Evolutionary conservation across 2,888 invertebrate genomes (phyloP).

Genomic region (Thysanoteuthis rhombus): DNA sequence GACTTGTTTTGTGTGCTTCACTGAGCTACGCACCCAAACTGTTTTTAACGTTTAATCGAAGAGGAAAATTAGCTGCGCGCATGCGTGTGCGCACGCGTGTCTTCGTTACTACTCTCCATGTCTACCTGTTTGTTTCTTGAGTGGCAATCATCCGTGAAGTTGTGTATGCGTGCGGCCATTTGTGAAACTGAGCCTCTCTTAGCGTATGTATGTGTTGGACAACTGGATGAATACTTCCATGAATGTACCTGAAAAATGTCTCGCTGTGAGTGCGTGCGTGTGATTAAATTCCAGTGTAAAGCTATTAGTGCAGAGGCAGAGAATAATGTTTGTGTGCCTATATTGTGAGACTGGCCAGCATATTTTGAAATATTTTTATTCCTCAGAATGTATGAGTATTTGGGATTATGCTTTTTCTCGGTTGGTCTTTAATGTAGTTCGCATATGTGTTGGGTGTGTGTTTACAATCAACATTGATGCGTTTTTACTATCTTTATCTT

Average conservation of each 20-base stretch:
- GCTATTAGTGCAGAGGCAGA: background rate
- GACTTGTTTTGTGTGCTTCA: slow-evolving; percentile 12
- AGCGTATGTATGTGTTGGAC: background rate
- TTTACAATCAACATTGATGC: too few species aligned
- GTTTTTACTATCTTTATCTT: too few species aligned
- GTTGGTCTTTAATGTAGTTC: too few species aligned
- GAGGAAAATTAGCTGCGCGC: background rate
- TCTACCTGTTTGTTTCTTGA: background rate
- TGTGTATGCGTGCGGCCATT: background rate
- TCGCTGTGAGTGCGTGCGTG: background rate
- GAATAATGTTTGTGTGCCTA: background rate
- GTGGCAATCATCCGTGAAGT: background rate
- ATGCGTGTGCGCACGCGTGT: background rate
- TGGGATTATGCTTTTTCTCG: too few species aligned
- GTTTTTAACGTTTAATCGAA: slow-evolving; percentile 12
- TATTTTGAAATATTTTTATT: too few species aligned
- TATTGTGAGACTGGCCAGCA: too few species aligned
- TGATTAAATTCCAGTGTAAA: background rate
- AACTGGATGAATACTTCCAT: background rate
- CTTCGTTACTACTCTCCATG: background rate
- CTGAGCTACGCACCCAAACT: background rate
- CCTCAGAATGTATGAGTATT: too few species aligned
- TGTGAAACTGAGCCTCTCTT: background rate
- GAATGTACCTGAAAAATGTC: background rate
- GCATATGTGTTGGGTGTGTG: too few species aligned